Evolutionary conservation across 2,888 invertebrate genomes (phyloP), one percentile per base, ranked within the genome.

Genomic region (Chrysotoxum bicinctum): DNA sequence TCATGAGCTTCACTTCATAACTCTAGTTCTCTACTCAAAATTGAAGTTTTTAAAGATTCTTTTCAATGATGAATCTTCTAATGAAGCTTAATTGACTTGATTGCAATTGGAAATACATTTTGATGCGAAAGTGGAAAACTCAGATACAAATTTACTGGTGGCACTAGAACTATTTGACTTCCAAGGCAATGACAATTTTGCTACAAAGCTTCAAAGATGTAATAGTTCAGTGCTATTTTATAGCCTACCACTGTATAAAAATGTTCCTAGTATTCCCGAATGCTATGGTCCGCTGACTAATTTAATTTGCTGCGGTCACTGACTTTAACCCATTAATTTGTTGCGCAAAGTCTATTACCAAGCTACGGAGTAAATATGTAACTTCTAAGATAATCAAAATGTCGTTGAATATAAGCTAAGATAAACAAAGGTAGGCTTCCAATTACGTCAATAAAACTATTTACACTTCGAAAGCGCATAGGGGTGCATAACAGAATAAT

Each of bases 221-320:
- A 62, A 10, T 4, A 30, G 16, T 32, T 32, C 7, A 30, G 6
- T 16, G 7, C 16, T 16, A 8, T 8, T 16, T 8, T n/a, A 2
- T n/a, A 16, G 43, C 7, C 8, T 8, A 19, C 21, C 6, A 12
- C 2, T n/a, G 2, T 37, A 60, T 40, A 40, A 60, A 23, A 0
- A 10, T 6, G 9, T 16, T 26, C 12, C 6, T 23, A n/a, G 5
- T 26, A 1, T 14, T 58, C 6, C 1, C 8, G n/a, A 14, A 35
- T 35, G 30, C 26, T 45, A 45, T 66, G 66, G 35, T 50, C 19
- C 6, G 50, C 50, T 66, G 35, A 50, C 1, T 50, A 50, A 48
- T 66, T 32, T 50, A 50, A 35, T 66, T 66, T 66, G n/a, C 16
- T 66, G 21, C 66, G 66, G 66, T 66, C 66, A 66, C 50, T 66